Conservation (phyloP, 2,797 vertebrate species). For the Propithecus perrieri region DNA sequence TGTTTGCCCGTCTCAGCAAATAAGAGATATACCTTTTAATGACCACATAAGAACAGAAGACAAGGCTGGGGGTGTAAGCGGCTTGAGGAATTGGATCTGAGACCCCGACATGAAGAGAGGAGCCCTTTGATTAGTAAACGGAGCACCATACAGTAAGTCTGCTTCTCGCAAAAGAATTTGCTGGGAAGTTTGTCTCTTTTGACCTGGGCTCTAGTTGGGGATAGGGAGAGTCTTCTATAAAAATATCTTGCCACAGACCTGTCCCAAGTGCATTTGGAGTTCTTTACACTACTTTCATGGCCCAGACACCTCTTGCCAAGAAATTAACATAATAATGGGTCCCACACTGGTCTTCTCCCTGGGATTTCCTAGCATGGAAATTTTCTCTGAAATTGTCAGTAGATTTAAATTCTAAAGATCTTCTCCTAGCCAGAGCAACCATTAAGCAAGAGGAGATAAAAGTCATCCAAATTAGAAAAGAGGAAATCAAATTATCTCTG, state of each 20-base stretch:
- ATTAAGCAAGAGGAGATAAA: background rate
- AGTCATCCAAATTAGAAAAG: background rate
- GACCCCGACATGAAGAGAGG: background rate
- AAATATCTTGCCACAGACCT: background rate
- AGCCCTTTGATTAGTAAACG: background rate
- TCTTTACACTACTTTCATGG: background rate
- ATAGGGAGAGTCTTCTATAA: background rate
- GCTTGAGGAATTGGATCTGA: background rate
- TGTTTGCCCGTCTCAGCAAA: background rate
- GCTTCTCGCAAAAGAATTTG: background rate
- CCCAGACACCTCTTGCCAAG: background rate
- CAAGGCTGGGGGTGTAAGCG: background rate
- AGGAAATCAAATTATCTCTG: background rate
- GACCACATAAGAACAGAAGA: background rate
- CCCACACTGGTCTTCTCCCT: background rate
- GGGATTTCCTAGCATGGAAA: background rate
- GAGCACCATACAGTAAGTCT: background rate
- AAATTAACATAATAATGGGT: conserved; percentile 1
- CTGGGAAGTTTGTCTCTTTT: background rate
- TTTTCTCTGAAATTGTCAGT: conserved; percentile 13
- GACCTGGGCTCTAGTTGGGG: background rate
- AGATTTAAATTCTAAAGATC: conserved; percentile 18
- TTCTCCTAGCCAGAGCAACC: background rate
- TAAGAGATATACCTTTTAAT: background rate
- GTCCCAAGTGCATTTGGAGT: background rate